phyloP scores from a whole-genome alignment of 2,113 vertebrate genomes.

The Cavia aperea region DNA sequence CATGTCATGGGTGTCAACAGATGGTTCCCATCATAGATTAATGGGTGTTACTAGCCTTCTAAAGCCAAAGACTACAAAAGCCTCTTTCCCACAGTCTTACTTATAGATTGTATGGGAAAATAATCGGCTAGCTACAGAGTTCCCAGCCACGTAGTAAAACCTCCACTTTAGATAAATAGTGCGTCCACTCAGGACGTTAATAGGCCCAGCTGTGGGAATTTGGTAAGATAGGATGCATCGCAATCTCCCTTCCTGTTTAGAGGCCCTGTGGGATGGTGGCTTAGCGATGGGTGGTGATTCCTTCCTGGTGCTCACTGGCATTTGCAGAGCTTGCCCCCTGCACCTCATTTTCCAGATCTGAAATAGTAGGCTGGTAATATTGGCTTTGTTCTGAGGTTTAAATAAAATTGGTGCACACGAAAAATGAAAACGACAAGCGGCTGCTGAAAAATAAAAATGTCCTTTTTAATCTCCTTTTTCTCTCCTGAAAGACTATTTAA shows the following conservation, averaged over 20 bases:
- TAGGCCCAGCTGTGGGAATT: neutral
- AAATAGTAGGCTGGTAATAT: neutral
- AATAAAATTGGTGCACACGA: neutral
- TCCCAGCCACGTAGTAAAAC: neutral
- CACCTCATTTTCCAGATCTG: neutral
- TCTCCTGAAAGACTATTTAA: neutral
- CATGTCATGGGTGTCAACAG: neutral
- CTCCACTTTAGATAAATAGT: neutral
- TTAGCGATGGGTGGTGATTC: neutral
- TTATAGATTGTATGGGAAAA: neutral
- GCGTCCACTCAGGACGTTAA: neutral
- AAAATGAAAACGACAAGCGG: neutral
- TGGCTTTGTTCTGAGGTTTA: neutral
- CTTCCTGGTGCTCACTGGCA: neutral
- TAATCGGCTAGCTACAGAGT: neutral
- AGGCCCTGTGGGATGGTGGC: neutral
- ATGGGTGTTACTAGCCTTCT: neutral
- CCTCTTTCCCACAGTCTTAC: neutral
- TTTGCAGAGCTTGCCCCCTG: neutral
- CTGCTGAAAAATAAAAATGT: fast-evolving
- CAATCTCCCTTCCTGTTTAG: neutral
- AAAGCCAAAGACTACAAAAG: neutral
- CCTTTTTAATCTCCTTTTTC: neutral
- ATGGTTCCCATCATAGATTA: neutral
- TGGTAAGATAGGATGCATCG: neutral